These are phyloP conservation scores for Pinna nobilis DNA, from an alignment of 1,140 invertebrate genomes.

Conservation along the genomic window DNA sequence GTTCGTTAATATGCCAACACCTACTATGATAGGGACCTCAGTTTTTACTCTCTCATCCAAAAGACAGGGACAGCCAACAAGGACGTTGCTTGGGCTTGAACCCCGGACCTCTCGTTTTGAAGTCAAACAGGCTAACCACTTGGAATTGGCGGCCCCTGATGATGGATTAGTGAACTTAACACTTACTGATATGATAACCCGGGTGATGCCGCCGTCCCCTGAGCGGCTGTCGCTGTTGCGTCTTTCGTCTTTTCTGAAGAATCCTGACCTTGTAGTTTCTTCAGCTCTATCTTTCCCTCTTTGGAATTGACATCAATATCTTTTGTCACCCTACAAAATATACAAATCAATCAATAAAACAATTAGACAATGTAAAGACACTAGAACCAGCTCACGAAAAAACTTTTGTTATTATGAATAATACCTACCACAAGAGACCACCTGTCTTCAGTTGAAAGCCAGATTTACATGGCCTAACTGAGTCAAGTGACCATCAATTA, in stretches of 20 bases:
- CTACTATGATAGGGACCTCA: no score
- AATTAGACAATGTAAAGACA: constrained; percentile 25
- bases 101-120: neutral
- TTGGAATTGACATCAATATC: constrained; percentile 79
- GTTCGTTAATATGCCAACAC: no score
- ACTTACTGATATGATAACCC: neutral
- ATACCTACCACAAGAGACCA: no score
- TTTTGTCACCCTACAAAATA: constrained; percentile 77
- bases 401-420: no score
- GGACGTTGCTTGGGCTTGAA: no score
- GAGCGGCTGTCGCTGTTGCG: neutral
- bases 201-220: neutral
- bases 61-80: no score
- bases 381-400: no score
- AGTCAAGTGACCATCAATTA: no score
- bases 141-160: no score
- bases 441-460: no score
- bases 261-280: constrained; percentile 45
- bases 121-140: neutral
- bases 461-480: no score
- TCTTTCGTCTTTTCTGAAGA: neutral
- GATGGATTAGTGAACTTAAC: neutral
- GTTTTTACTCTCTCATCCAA: no score
- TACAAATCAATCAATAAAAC: neutral
- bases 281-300: constrained; percentile 76